These are phyloP conservation scores for Pionites leucogaster DNA, from an alignment of 2,113 vertebrate species.

Conservation along the genomic window DNA sequence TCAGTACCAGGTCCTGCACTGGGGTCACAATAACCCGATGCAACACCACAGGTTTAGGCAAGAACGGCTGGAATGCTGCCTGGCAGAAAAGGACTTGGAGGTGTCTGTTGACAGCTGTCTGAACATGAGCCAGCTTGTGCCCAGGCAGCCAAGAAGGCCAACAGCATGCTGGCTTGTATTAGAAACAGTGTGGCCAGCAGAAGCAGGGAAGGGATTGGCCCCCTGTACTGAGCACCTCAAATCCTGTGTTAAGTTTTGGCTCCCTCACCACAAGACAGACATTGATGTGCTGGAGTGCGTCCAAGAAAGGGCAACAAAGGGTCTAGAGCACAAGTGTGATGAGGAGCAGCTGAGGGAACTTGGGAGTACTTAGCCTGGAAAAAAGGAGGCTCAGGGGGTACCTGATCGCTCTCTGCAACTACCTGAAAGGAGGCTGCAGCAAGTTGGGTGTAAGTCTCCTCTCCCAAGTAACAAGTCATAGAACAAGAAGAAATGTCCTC, in stretches of 20 bases:
- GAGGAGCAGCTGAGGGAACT: background rate
- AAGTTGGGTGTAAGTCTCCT: background rate
- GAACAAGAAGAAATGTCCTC: background rate
- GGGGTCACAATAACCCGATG: background rate
- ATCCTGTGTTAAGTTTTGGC: background rate
- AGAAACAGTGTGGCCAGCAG: background rate
- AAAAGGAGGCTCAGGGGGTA: background rate
- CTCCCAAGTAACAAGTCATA: background rate
- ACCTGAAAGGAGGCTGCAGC: background rate
- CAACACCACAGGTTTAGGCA: no score
- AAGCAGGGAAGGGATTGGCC: background rate
- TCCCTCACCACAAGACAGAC: background rate
- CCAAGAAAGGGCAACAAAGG: background rate
- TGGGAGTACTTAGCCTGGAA: background rate
- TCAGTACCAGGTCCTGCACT: background rate
- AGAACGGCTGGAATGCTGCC: background rate
- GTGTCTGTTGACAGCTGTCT: background rate
- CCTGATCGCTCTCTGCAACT: background rate
- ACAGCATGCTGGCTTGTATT: background rate
- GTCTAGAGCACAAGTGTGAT: background rate
- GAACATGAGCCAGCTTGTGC: background rate
- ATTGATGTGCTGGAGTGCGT: background rate
- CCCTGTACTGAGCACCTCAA: accelerated
- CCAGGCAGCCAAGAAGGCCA: background rate
- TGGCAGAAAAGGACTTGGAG: background rate